These are phyloP conservation scores for Drosophila gaucha DNA, from an alignment of 2,888 invertebrate genomes.

Conservation along the genomic window DNA sequence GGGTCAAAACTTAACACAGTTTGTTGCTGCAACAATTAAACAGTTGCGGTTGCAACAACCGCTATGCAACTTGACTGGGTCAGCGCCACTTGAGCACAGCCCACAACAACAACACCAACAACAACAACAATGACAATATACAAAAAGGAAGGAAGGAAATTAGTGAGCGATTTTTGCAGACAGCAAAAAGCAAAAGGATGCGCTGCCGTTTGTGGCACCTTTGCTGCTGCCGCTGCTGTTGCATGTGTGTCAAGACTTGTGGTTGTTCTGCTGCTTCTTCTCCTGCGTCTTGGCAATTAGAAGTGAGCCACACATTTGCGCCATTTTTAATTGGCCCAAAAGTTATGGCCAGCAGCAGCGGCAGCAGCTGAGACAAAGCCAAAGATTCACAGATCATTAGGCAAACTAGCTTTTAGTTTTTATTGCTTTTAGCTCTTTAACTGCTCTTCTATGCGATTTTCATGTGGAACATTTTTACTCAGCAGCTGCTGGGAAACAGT, in stretches of 20 bases:
- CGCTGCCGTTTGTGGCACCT: constrained; percentile 3
- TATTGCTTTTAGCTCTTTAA: background rate
- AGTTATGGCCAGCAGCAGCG: constrained; percentile 26
- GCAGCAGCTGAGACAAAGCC: constrained; percentile 3
- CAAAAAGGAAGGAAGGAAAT: constrained; percentile 48
- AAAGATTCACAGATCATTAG: constrained; percentile 38
- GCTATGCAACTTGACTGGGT: constrained; percentile 67
- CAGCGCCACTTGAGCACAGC: constrained; percentile 73
- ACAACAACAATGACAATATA: constrained; percentile 8
- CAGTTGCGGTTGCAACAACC: constrained; percentile 57
- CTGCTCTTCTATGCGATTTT: background rate
- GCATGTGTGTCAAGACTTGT: constrained; percentile 68
- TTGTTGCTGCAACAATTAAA: constrained; percentile 69
- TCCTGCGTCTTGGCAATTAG: constrained; percentile 43
- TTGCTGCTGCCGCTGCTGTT: background rate
- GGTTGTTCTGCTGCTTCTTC: constrained; percentile 9
- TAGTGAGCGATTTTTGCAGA: constrained; percentile 31
- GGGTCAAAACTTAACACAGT: constrained; percentile 83
- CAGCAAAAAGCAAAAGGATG: constrained; percentile 33
- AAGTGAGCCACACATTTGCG: constrained; percentile 51
- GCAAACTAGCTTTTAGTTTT: background rate
- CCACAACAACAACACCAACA: constrained; percentile 14
- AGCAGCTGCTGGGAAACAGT: too few relatives aligned
- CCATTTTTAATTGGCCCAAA: constrained; percentile 68
- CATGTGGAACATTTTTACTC: background rate